Evolutionary conservation across 2,888 invertebrate genomes (phyloP).

Genomic region (Candidula unifasciata): DNA sequence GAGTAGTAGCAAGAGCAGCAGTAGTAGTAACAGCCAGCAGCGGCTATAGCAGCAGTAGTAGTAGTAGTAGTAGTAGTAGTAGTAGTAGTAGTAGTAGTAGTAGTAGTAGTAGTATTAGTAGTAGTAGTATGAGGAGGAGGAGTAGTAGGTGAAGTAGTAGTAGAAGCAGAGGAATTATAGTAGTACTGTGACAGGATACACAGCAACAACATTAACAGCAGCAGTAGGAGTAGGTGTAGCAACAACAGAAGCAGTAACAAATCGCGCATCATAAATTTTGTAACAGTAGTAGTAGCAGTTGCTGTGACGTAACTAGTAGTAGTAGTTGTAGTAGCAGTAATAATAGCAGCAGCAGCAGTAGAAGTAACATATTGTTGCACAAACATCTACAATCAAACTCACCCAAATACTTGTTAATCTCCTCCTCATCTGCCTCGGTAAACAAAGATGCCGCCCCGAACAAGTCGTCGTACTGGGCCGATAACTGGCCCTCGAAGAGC

Average conservation of each 20-base stretch:
- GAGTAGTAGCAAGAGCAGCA: too few species aligned
- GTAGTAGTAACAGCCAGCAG: too few species aligned
- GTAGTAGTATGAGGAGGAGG: neutral
- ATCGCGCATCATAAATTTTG: neutral
- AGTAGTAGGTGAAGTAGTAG: neutral
- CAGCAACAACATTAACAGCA: too few species aligned
- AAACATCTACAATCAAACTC: slow-evolving; percentile 51
- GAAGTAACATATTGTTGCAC: neutral
- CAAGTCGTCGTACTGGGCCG: slow-evolving; percentile 77
- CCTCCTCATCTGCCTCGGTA: slow-evolving; percentile 66
- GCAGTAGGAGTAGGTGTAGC: too few species aligned
- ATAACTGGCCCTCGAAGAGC: slow-evolving; percentile 68
- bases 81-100: slow-evolving; percentile 6
- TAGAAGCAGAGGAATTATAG: too few species aligned
- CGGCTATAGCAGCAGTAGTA: too few species aligned
- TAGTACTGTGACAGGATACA: too few species aligned
- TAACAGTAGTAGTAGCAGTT: neutral
- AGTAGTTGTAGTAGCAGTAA: too few species aligned
- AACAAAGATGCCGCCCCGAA: slow-evolving; percentile 73
- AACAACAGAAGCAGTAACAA: neutral
- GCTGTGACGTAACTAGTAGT: too few species aligned
- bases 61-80: too few species aligned
- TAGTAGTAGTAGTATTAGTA: slow-evolving; percentile 16
- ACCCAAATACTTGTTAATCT: slow-evolving; percentile 72
- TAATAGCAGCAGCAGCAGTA: neutral